Evolutionary conservation across 2,888 invertebrate species (phyloP), one percentile per base, ranked within the genome.

Genomic region (Brachycybe producta): DNA sequence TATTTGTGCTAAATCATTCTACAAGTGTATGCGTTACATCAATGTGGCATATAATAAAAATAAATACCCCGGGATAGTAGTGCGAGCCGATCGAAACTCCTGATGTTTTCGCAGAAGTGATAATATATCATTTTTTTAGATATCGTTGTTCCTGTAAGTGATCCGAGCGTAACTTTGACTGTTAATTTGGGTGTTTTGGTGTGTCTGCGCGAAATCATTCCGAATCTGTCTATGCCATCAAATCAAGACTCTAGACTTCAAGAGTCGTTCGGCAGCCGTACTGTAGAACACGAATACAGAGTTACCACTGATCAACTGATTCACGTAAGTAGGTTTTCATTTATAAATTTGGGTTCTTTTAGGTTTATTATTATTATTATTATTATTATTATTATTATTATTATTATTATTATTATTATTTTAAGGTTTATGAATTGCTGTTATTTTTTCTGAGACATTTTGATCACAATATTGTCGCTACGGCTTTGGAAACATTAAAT

Each of bases 381-480:
- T 13, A 13, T 8, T 15, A 38, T 15, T 38, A 38, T 13, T 38
- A 7, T 8, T 38, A 8, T 8, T 15, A 7, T 15, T 13, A 13
- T 11, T 13, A 38, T 13, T 13, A 13, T 15, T 15, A 15, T 13
- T 38, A 13, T 13, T 30, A 23, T 43, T 41, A 17, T 45, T 58
- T 61, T 1, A 57, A 70, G 69, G 62, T 70, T 34, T 67, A 66
- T 58, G 68, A 70, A 58, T 65, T 73, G 34, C 60, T 70, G 28
- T 57, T 71, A 73, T 77, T 60, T 58, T 67, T 66, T 59, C 58
- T 63, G 7, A 61, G 64, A 44, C 79, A 80, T 59, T 68, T 71
- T 5, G 85, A 91, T 67, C 91, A 92, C 67, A 90, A 90, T 66
- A 77, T 90, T 52, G 79, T 87, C 58, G 90, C 90, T 62, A 80